A percentile compares a stretch with the other conserved stretches of the same genome.
Evolutionary conservation across 2,797 vertebrate genomes (phyloP).

Genomic region (Percopsis omiscomaycus): DNA sequence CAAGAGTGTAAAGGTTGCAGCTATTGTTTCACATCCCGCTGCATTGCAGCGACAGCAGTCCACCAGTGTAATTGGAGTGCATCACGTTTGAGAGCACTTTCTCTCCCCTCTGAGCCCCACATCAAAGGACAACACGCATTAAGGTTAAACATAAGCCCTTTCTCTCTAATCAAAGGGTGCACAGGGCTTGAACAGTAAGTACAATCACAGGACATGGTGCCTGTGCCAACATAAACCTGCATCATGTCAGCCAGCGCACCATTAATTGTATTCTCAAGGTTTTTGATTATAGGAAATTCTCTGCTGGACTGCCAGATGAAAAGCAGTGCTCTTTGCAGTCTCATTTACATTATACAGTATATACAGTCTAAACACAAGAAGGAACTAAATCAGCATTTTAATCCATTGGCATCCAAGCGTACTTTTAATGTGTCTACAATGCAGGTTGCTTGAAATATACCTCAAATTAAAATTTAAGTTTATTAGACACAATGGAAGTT

Average conservation of each 20-base stretch:
- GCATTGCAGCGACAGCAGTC: conserved; percentile 70
- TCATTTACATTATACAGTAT: background rate
- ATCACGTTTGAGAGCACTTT: conserved; percentile 29
- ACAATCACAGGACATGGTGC: conserved; percentile 12
- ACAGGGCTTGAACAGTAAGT: conserved; percentile 28
- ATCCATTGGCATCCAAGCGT: too few relatives aligned
- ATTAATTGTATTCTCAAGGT: background rate
- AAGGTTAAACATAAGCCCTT: conserved; percentile 50
- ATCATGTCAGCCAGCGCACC: conserved; percentile 14
- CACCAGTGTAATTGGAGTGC: conserved; percentile 69
- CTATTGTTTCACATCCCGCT: conserved; percentile 51
- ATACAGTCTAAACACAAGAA: background rate
- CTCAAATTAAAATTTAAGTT: too few relatives aligned
- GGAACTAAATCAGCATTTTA: too few relatives aligned
- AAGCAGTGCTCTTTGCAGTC: background rate
- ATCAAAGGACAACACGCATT: conserved; percentile 38
- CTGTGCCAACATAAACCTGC: conserved; percentile 22
- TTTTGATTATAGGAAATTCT: background rate
- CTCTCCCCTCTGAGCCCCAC: conserved; percentile 33
- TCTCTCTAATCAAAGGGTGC: background rate
- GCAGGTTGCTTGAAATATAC: too few relatives aligned
- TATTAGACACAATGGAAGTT: too few relatives aligned
- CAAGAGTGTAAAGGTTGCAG: conserved; percentile 18
- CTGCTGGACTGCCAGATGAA: background rate
- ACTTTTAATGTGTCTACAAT: too few relatives aligned